Evolutionary conservation across 2,113 vertebrate genomes (phyloP).

Genomic region (Agapornis roseicollis): DNA sequence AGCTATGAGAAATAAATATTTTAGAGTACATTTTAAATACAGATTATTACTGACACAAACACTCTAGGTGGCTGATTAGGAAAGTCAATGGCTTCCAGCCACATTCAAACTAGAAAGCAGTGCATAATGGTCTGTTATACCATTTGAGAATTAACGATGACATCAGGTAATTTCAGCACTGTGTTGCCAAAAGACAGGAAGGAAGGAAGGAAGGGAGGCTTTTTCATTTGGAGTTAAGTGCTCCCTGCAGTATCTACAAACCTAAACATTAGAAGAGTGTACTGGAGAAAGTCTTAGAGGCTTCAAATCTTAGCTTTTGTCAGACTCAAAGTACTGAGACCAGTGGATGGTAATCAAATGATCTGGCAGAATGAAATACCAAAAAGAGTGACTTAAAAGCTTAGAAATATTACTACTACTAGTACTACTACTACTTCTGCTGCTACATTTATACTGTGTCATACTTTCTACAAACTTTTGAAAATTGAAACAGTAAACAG

Average conservation of each 20-base stretch:
- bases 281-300: not conserved
- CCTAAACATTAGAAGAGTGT: not conserved
- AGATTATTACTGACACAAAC: slow-evolving; percentile 46
- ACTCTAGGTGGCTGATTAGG: slow-evolving; percentile 45
- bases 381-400: not conserved
- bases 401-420: not conserved
- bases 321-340: not conserved
- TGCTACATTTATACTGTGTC: not conserved
- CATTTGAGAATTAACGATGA: slow-evolving; percentile 28
- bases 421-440: too few species aligned
- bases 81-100: slow-evolving; percentile 50
- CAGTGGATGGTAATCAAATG: not conserved
- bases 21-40: slow-evolving; percentile 22
- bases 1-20: slow-evolving; percentile 10
- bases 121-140: slow-evolving; percentile 33
- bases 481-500: not conserved
- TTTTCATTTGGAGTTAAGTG: slow-evolving; percentile 29
- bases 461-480: not conserved
- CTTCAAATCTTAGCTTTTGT: not conserved
- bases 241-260: slow-evolving; percentile 32
- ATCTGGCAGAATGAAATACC: not conserved
- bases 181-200: slow-evolving; percentile 45
- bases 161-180: slow-evolving; percentile 23
- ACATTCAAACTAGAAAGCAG: not conserved
- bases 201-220: slow-evolving; percentile 14